Evolutionary conservation across 2,797 vertebrate species (phyloP).

Genomic region (Hydrocynus forskahlii): DNA sequence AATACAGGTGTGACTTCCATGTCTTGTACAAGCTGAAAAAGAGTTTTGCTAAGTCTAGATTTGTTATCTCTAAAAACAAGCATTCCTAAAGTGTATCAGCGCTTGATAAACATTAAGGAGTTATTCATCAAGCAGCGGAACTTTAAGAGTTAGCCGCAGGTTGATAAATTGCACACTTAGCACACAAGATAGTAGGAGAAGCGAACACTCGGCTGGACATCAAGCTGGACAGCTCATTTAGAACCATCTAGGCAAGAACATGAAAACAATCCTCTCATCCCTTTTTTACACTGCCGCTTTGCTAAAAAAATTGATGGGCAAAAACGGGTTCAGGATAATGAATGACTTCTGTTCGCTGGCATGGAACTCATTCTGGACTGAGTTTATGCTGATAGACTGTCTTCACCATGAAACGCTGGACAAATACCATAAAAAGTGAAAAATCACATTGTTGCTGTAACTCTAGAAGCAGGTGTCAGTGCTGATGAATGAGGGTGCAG

Average conservation of each 20-base stretch:
- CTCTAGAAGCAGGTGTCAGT: background rate
- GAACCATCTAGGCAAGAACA: slow-evolving; percentile 17
- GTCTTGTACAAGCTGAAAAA: no score
- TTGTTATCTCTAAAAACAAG: background rate
- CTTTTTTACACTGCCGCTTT: background rate
- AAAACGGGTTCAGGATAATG: background rate
- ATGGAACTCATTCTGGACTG: background rate
- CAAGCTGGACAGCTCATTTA: slow-evolving; percentile 35
- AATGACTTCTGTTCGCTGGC: background rate
- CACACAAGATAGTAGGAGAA: slow-evolving; percentile 36
- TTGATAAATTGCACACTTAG: slow-evolving; percentile 52
- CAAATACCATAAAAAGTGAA: background rate
- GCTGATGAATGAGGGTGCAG: background rate
- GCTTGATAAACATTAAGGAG: slow-evolving; percentile 50
- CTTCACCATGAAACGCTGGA: background rate
- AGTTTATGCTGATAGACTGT: background rate
- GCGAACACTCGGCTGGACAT: slow-evolving; percentile 36
- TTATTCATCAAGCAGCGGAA: slow-evolving; percentile 53
- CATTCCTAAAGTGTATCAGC: background rate
- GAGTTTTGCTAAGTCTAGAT: slow-evolving; percentile 9
- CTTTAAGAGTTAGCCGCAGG: slow-evolving; percentile 38
- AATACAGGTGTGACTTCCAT: no score
- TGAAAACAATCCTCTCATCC: slow-evolving; percentile 22
- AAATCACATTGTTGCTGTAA: background rate
- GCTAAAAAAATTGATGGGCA: background rate